Percentiles rank a stretch among this genome's conserved stretches.
Evolutionary conservation across 2,888 invertebrate species (phyloP).

Genomic region (Eristalinus sepulchralis): DNA sequence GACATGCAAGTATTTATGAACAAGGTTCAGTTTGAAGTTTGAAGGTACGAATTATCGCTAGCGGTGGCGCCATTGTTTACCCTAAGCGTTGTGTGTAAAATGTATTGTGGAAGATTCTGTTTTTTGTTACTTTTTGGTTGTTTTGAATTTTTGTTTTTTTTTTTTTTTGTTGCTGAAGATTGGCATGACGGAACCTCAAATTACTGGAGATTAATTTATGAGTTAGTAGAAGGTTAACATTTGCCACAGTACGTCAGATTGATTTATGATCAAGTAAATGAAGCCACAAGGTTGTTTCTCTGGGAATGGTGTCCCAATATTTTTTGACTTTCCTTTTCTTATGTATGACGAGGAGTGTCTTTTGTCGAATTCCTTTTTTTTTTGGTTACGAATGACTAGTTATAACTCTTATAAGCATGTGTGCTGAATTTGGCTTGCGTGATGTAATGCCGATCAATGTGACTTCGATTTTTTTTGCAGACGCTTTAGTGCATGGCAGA

Average conservation of each 20-base stretch:
- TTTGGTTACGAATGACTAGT: neutral
- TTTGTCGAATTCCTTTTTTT: neutral
- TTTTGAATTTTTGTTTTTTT: neutral
- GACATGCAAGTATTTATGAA: constrained; percentile 1
- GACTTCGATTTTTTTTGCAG: no score
- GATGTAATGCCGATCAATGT: no score
- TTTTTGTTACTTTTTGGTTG: neutral
- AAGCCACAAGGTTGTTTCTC: neutral
- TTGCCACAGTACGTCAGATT: constrained; percentile 37
- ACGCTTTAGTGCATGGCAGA: no score
- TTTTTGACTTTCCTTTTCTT: neutral
- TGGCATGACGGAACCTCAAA: constrained; percentile 11
- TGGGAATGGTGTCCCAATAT: neutral
- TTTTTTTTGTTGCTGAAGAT: neutral
- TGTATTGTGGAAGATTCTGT: neutral
- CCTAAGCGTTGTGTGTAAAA: constrained; percentile 3
- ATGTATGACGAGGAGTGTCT: neutral
- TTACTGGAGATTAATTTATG: constrained; percentile 41
- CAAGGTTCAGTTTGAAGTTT: constrained; percentile 21
- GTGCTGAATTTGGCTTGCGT: no score
- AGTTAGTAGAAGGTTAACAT: constrained; percentile 32
- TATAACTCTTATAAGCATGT: no score
- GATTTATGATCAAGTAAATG: constrained; percentile 6
- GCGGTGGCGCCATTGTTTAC: constrained; percentile 35
- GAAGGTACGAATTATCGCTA: constrained; percentile 20